Conservation (phyloP, 35 echinoderm and acorn worm genomes). For the Amphiura filiformis region DNA sequence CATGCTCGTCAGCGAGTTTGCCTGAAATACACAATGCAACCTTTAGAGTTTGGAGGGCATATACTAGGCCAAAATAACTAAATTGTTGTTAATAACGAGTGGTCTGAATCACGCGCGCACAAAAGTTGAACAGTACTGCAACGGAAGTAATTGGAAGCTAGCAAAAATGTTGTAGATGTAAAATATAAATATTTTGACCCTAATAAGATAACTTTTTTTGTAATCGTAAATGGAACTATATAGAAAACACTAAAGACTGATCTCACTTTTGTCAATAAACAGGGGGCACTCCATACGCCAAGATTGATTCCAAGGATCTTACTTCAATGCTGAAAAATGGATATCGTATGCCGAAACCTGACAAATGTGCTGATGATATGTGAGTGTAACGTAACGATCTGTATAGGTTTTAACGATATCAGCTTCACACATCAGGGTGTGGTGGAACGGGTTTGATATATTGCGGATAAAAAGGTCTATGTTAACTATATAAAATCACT, state of each 20-base stretch:
- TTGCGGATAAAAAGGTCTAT: too few species aligned
- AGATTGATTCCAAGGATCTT: background rate
- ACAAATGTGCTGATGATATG: slow-evolving; percentile 3
- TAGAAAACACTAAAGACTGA: background rate
- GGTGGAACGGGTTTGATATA: too few species aligned
- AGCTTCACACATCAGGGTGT: too few species aligned
- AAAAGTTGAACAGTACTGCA: background rate
- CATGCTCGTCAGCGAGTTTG: too few species aligned
- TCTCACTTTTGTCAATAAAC: background rate
- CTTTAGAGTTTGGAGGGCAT: too few species aligned
- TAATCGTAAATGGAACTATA: background rate
- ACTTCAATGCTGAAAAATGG: background rate
- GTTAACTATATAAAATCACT: too few species aligned
- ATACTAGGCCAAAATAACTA: too few species aligned
- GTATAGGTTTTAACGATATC: too few species aligned
- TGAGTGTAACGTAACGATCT: too few species aligned
- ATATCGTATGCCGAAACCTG: slow-evolving; percentile 25
- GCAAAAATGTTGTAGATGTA: background rate
- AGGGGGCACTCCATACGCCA: slow-evolving; percentile 13
- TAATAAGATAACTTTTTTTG: background rate
- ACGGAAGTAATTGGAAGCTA: background rate
- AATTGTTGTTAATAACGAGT: background rate
- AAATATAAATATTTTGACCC: background rate
- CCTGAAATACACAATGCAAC: too few species aligned
- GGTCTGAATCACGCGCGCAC: background rate